Percentiles rank a stretch among this genome's conserved stretches.
Evolutionary conservation across 2,797 vertebrate genomes (phyloP).

Genomic region (Orientallactaga sibirica): DNA sequence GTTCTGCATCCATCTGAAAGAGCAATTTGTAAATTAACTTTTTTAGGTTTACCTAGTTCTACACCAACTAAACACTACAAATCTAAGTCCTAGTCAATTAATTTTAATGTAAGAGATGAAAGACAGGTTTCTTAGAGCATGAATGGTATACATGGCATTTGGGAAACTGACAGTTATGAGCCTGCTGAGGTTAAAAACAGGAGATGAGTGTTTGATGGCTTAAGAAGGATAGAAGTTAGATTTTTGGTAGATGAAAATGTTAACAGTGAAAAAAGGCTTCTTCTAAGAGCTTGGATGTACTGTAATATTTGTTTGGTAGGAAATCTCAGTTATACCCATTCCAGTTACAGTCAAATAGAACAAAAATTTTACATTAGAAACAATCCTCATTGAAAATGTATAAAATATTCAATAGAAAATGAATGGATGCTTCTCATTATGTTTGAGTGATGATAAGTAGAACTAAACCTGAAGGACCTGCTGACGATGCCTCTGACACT

Average conservation of each 20-base stretch:
- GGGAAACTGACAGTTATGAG: accelerated
- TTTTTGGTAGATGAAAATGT: not conserved
- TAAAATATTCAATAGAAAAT: not conserved
- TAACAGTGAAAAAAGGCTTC: not conserved
- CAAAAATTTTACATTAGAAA: constrained; percentile 6
- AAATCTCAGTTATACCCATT: not conserved
- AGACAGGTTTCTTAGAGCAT: not conserved
- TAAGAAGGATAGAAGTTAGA: not conserved
- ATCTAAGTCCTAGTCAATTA: not conserved
- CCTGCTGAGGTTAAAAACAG: not conserved
- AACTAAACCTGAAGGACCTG: not conserved
- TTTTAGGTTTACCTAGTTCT: not conserved
- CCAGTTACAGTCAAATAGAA: not conserved
- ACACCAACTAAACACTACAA: not conserved
- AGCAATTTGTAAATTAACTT: no score
- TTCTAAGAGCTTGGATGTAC: not conserved
- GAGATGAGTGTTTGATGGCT: not conserved
- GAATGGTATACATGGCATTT: not conserved
- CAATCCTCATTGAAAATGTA: not conserved
- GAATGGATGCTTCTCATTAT: not conserved
- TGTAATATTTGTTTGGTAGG: not conserved
- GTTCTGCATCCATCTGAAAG: no score
- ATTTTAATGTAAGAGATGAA: not conserved
- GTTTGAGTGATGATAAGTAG: not conserved
- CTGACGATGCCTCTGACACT: not conserved